phyloP scores from a whole-genome alignment of 2,113 vertebrate species.

The Neotoma lepida region DNA sequence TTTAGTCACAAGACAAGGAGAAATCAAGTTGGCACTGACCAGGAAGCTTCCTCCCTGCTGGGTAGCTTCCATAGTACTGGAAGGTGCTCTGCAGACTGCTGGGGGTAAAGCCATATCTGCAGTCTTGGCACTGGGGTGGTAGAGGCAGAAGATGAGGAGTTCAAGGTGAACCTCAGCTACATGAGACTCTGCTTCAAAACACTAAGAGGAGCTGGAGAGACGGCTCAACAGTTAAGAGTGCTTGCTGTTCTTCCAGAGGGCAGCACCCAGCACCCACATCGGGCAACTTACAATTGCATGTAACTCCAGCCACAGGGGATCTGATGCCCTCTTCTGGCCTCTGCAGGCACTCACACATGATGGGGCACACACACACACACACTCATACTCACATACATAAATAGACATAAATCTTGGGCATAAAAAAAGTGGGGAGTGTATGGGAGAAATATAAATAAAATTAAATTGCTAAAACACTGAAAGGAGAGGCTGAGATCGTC shows the following conservation, averaged over 20 bases:
- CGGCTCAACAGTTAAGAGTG: not conserved
- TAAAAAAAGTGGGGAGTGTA: not conserved
- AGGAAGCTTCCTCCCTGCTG: not conserved
- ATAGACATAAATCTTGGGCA: not conserved
- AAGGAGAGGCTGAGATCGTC: not conserved
- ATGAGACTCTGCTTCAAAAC: not conserved
- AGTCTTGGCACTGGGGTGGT: not conserved
- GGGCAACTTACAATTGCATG: not conserved
- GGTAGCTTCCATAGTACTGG: not conserved
- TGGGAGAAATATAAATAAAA: not conserved
- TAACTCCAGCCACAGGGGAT: not conserved
- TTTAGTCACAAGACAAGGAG: not conserved
- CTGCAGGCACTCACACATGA: not conserved
- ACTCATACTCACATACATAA: not conserved
- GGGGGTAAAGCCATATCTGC: not conserved
- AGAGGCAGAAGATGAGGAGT: not conserved
- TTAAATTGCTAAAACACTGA: not conserved
- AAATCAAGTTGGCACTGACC: not conserved
- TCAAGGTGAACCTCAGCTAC: not conserved
- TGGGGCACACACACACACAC: not conserved
- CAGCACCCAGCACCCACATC: not conserved
- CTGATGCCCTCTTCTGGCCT: not conserved
- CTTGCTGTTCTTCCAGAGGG: not conserved
- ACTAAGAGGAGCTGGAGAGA: not conserved
- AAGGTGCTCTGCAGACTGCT: not conserved